phyloP scores from a whole-genome alignment of 2,797 vertebrate genomes.

The Coluber constrictor region DNA sequence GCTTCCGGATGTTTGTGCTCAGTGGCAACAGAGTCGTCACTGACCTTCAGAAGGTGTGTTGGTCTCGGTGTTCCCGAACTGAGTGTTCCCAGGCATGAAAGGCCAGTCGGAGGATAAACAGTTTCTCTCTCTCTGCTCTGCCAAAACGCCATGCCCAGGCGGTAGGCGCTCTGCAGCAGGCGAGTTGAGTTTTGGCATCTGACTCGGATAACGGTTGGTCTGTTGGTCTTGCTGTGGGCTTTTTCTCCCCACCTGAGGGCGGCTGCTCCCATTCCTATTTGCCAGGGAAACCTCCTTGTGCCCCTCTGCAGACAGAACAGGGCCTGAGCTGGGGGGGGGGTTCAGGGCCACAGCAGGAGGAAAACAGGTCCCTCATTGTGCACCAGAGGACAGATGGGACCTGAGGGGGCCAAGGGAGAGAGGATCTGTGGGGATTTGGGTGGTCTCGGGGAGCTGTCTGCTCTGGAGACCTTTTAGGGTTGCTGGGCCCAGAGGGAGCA shows the following conservation, averaged over 20 bases:
- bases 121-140: neutral
- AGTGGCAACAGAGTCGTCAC: neutral
- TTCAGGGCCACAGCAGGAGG: neutral
- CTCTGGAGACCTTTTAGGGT: neutral
- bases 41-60: no score
- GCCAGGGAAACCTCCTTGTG: neutral
- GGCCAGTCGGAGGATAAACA: accelerated
- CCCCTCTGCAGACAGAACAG: neutral
- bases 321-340: neutral
- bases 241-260: neutral
- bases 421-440: neutral
- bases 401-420: no score
- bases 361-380: neutral
- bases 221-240: neutral
- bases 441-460: neutral
- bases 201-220: neutral
- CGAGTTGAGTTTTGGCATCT: neutral
- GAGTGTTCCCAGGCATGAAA: neutral
- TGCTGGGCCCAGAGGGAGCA: neutral
- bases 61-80: accelerated
- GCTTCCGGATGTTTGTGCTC: no score
- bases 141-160: accelerated
- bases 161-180: neutral
- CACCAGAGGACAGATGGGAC: neutral
- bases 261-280: neutral